Evolutionary conservation across 2,113 vertebrate genomes (phyloP), one percentile per base, ranked within the genome.

Genomic region (Coryphaenoides rupestris): DNA sequence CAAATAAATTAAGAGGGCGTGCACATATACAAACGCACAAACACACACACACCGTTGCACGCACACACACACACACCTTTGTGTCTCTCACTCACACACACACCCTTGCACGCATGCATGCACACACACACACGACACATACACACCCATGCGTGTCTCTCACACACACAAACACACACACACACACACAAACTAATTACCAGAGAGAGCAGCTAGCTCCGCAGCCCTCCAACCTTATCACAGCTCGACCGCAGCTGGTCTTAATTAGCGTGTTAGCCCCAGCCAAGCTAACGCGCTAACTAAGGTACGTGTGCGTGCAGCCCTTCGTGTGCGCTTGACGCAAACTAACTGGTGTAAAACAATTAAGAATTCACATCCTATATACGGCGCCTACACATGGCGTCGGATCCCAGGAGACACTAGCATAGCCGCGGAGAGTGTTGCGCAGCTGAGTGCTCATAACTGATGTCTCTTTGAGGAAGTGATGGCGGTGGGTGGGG

Each of bases 181-280:
- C 52, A 54, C 52, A 45, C 33, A 60, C 28, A 16, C 55, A 57
- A 14, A 23, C 40, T 46, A 47, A 69, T 62, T 55, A 74, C 66
- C 69, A 58, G 66, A 58, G n/a, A n/a, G 47, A 69, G 50, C 65
- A 72, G 52, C 55, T 24, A 64, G 63, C 19, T 63, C 23, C 2
- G 63, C 65, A 65, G 61, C 62, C 69, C 69, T 24, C 57, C 66
- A 62, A 26, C 75, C 69, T 66, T 33, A 68, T 63, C 60, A 65
- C 67, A 55, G 63, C 66, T 26, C 71, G 64, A 1, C 68, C 45
- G 70, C 74, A 72, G 78, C 78, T 80, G 76, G 55, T 65, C 55
- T 40, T 81, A 77, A 85, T 87, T 77, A 83, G 64, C 59, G 17
- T 21, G 28, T 33, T 33, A 33, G 28, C 28, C 28, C 1, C 28